phyloP scores from a whole-genome alignment of 2,888 invertebrate genomes.

The Ophioninae sp. region DNA sequence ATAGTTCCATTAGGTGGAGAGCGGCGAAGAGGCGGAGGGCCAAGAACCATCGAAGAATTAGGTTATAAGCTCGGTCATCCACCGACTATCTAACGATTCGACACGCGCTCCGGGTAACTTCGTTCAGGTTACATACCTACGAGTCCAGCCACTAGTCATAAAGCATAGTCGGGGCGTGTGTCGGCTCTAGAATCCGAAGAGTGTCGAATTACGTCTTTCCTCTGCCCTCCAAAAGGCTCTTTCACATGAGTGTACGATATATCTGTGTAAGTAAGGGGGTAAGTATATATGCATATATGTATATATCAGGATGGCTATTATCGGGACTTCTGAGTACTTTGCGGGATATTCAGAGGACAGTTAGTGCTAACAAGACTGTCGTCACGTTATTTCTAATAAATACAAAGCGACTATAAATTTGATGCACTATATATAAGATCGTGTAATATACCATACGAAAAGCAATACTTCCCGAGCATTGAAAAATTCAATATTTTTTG shows the following conservation, averaged over 20 bases:
- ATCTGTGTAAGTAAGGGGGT: not conserved
- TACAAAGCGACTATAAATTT: too few relatives aligned
- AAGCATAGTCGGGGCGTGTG: slow-evolving; percentile 55
- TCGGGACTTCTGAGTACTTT: too few relatives aligned
- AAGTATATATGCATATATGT: too few relatives aligned
- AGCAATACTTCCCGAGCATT: too few relatives aligned
- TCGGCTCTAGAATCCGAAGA: slow-evolving; percentile 35
- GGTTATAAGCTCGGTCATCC: slow-evolving; percentile 51
- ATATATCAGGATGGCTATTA: too few relatives aligned
- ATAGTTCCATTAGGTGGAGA: slow-evolving; percentile 21
- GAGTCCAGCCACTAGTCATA: slow-evolving; percentile 61
- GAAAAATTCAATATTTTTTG: too few relatives aligned
- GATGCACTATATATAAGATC: too few relatives aligned
- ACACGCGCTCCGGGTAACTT: slow-evolving; percentile 37
- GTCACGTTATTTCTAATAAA: too few relatives aligned
- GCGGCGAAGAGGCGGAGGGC: not conserved
- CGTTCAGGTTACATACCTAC: slow-evolving; percentile 57
- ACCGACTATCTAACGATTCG: slow-evolving; percentile 46
- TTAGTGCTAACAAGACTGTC: too few relatives aligned
- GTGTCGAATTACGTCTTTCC: slow-evolving; percentile 58
- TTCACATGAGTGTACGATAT: not conserved
- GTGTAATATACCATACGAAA: too few relatives aligned
- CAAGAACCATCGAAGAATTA: slow-evolving; percentile 45
- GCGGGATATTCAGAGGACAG: too few relatives aligned
- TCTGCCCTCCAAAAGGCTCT: slow-evolving; percentile 10